Percentiles rank a stretch among this genome's conserved stretches.
phyloP scores from a whole-genome alignment of 1,140 invertebrate genomes.

The Calephelis virginiensis region DNA sequence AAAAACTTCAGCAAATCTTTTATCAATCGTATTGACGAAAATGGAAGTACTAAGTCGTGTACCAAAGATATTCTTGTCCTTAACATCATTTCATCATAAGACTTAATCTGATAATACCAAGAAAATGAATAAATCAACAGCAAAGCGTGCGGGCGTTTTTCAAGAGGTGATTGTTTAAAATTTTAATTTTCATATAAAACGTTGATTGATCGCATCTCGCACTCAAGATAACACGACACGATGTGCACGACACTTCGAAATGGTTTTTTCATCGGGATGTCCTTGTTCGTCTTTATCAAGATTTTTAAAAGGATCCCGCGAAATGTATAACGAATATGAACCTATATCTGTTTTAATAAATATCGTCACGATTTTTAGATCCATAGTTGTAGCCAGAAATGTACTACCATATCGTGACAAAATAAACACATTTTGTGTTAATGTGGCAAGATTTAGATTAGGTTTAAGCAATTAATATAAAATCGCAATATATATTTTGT shows the following conservation, averaged over 20 bases:
- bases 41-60: slow-evolving; percentile 8
- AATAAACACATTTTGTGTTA: too few relatives aligned
- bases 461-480: too few relatives aligned
- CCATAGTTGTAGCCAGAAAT: too few relatives aligned
- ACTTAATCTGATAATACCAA: slow-evolving; percentile 11
- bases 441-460: too few relatives aligned
- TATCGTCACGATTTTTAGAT: too few relatives aligned
- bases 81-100: slow-evolving; percentile 15
- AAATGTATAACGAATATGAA: slow-evolving; percentile 3
- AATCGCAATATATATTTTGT: too few relatives aligned
- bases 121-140: slow-evolving; percentile 17
- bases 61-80: slow-evolving; percentile 10
- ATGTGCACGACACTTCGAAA: slow-evolving; percentile 3
- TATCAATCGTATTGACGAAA: slow-evolving; percentile 9
- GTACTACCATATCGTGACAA: too few relatives aligned
- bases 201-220: slow-evolving; percentile 9
- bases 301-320: not conserved
- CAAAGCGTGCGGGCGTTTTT: slow-evolving; percentile 14
- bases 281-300: not conserved
- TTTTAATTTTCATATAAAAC: slow-evolving; percentile 17
- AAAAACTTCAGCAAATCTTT: not conserved
- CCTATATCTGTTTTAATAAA: too few relatives aligned
- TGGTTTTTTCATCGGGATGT: slow-evolving; percentile 9
- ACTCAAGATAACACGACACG: slow-evolving; percentile 8
- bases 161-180: slow-evolving; percentile 8